These are phyloP conservation scores for Sussaba pulchella DNA, from an alignment of 2,888 invertebrate species.

Conservation along the genomic window DNA sequence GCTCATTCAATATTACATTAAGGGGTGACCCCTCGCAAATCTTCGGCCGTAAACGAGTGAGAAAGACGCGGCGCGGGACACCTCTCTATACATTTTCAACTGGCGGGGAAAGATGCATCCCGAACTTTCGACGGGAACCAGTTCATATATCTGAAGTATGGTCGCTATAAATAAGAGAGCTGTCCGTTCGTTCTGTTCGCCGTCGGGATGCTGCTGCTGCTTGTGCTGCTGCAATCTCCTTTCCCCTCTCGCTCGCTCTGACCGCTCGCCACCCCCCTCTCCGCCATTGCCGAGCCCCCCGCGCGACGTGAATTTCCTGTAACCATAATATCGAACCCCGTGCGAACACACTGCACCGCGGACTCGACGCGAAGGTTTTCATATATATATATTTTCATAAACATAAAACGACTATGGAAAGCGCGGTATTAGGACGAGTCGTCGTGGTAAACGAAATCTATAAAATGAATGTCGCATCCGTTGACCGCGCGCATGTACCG, in stretches of 20 bases:
- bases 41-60: slow-evolving; percentile 77
- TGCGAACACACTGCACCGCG: slow-evolving; percentile 49
- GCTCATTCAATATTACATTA: slow-evolving; percentile 79
- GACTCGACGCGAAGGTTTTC: slow-evolving; percentile 38
- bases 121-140: slow-evolving; percentile 84
- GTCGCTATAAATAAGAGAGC: slow-evolving; percentile 84
- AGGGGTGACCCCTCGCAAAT: slow-evolving; percentile 82
- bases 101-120: slow-evolving; percentile 82
- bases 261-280: neutral
- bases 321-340: slow-evolving; percentile 65
- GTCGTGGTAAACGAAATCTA: slow-evolving; percentile 13
- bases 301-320: slow-evolving; percentile 64
- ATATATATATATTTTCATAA: neutral
- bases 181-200: slow-evolving; percentile 83
- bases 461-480: slow-evolving; percentile 20
- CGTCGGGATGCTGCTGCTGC: slow-evolving; percentile 70
- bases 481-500: neutral
- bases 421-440: slow-evolving; percentile 36
- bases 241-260: slow-evolving; percentile 51
- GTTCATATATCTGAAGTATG: slow-evolving; percentile 84
- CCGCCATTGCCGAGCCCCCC: slow-evolving; percentile 27
- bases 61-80: slow-evolving; percentile 70
- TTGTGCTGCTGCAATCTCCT: slow-evolving; percentile 72
- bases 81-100: slow-evolving; percentile 82
- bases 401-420: neutral